Evolutionary conservation across 2,888 invertebrate species (phyloP).

Genomic region (Stictocephala bisonia): DNA sequence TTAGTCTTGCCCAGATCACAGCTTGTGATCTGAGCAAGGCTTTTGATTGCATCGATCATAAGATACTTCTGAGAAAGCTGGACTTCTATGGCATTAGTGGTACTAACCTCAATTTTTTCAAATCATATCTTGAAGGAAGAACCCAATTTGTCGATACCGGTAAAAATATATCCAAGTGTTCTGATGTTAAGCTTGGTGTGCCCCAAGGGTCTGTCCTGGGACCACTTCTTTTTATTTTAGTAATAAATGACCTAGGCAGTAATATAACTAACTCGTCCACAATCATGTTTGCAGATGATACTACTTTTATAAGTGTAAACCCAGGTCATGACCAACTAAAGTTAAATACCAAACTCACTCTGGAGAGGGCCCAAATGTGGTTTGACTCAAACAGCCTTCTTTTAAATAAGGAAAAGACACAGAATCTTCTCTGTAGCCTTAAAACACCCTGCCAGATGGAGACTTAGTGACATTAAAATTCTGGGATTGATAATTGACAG

Average conservation of each 20-base stretch:
- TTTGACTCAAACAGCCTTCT: neutral
- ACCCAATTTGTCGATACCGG: too few relatives aligned
- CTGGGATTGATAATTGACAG: too few relatives aligned
- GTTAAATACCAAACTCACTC: neutral
- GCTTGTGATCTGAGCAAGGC: constrained; percentile 3
- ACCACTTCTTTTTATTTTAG: neutral
- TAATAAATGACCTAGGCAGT: neutral
- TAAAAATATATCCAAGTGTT: too few relatives aligned
- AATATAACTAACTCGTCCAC: neutral
- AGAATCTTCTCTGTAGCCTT: neutral
- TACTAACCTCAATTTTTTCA: neutral
- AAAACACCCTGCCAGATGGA: too few relatives aligned
- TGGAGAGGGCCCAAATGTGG: neutral
- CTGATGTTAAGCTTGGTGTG: neutral
- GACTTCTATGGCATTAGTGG: neutral
- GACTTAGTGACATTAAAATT: too few relatives aligned
- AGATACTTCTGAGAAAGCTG: neutral
- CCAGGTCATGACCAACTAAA: neutral
- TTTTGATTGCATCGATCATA: neutral
- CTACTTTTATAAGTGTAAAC: neutral
- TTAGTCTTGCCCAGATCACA: neutral
- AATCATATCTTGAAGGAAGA: neutral
- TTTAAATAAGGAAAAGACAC: neutral
- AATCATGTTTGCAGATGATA: constrained; percentile 17
- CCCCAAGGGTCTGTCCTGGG: neutral